Evolutionary conservation across 2,888 invertebrate species (phyloP), one percentile per base, ranked within the genome.

Genomic region (Abrostola triplasia): DNA sequence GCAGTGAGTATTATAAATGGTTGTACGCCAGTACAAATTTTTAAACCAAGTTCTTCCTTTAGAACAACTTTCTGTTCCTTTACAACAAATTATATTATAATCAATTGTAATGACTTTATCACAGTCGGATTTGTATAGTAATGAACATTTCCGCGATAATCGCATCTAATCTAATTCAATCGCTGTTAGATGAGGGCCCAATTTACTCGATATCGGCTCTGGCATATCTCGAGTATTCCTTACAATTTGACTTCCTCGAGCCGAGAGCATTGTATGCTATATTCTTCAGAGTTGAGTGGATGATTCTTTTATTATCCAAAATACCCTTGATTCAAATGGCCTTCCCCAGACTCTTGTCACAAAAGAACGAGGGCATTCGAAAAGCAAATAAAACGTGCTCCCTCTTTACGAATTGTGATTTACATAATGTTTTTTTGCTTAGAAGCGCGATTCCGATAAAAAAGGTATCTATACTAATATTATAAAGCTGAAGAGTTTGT

Each of bases 261-360:
- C 61, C 73, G 70, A 75, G 66, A 59, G 71, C 63, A 80, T 82
- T 83, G 78, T 82, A 77, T 80, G 83, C 79, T 83, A 82, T 83
- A 84, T 85, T 84, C 81, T 81, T 83, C 81, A 79, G 73, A 78
- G 73, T 73, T 79, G 76, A 88, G 84, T 86, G 86, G 86, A 85
- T 88, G 85, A 87, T 87, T 89, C 87, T 86, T 88, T 88, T 90
- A 89, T 89, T 86, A 89, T 88, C 79, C 85, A 88, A 89, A 88
- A 90, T 86, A 87, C 85, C 84, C 84, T 85, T 84, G 84, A 89
- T 86, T 86, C 86, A 84, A 88, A 89, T 85, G 87, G 87, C 85
- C 84, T 81, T 70, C 85, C 80, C 78, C 79, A 84, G 78, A 77
- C 79, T 84, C 87, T 90, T 84, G 85, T 86, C 85, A 88, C 88